Evolutionary conservation across 2,888 invertebrate genomes (phyloP).

Genomic region (Diadegma fenestrale): DNA sequence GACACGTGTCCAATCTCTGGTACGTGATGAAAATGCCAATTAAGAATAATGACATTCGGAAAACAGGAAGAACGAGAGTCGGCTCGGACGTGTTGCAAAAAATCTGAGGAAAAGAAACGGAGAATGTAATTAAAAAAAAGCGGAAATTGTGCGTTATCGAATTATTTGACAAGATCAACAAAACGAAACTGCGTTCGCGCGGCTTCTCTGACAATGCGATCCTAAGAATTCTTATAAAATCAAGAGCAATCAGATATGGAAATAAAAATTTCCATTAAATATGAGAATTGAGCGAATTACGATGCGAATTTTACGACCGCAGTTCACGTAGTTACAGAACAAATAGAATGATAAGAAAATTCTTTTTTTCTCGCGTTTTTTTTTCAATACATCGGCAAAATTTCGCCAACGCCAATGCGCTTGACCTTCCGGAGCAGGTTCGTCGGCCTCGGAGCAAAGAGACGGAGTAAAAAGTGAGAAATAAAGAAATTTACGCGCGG

Average conservation of each 20-base stretch:
- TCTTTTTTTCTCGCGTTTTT: not conserved
- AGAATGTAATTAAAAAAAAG: not conserved
- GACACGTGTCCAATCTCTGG: slow-evolving; percentile 49
- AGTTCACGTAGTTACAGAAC: not conserved
- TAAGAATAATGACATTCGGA: slow-evolving; percentile 25
- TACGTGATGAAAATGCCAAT: slow-evolving; percentile 56
- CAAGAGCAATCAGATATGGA: not conserved
- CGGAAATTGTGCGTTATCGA: not conserved
- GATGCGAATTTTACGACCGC: not conserved
- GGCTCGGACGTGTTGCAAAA: not conserved
- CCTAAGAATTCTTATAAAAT: not conserved
- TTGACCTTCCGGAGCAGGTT: slow-evolving; percentile 52
- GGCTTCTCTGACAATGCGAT: not conserved
- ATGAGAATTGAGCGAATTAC: not conserved
- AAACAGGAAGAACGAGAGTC: slow-evolving; percentile 52
- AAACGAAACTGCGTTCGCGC: not conserved
- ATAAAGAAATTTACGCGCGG: slow-evolving; percentile 5
- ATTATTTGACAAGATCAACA: slow-evolving; percentile 15
- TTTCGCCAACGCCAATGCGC: slow-evolving; percentile 40
- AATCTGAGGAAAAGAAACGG: not conserved
- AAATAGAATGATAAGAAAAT: slow-evolving; percentile 13
- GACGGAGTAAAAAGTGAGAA: not conserved
- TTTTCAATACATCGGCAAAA: not conserved
- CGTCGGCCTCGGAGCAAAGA: slow-evolving; percentile 36
- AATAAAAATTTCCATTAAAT: slow-evolving; percentile 2